Evolutionary conservation across 2,888 invertebrate genomes (phyloP).

Genomic region (Drosophila borborema): DNA sequence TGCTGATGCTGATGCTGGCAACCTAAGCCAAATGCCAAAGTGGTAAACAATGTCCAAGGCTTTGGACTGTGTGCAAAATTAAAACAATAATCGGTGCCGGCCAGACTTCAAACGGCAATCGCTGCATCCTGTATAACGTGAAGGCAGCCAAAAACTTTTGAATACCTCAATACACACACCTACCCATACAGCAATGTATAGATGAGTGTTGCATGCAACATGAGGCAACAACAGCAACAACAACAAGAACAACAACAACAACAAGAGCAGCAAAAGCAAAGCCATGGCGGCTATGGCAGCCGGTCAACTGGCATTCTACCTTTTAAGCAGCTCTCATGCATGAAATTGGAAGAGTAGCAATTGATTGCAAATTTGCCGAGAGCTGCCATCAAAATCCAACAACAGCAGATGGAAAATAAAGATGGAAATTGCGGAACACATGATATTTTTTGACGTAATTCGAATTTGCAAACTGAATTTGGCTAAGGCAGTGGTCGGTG

Average conservation of each 20-base stretch:
- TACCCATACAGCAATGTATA: neutral
- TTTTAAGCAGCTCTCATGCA: conserved; percentile 79
- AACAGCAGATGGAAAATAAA: conserved; percentile 56
- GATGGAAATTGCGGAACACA: conserved; percentile 78
- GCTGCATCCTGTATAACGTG: conserved; percentile 29
- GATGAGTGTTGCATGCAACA: conserved; percentile 39
- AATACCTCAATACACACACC: conserved; percentile 59
- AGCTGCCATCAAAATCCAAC: conserved; percentile 61
- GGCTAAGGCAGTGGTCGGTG: conserved; percentile 31
- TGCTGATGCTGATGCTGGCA: conserved; percentile 33
- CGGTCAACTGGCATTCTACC: conserved; percentile 79
- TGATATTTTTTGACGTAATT: conserved; percentile 81
- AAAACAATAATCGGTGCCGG: conserved; percentile 73
- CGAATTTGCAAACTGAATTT: conserved; percentile 73
- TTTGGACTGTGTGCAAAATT: conserved; percentile 65
- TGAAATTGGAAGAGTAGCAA: conserved; percentile 80
- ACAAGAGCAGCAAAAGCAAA: conserved; percentile 1
- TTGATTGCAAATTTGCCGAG: conserved; percentile 77
- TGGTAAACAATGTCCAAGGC: conserved; percentile 75
- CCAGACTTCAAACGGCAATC: conserved; percentile 41
- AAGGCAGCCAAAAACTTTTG: conserved; percentile 65
- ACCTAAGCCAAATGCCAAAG: conserved; percentile 70
- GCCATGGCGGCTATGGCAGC: conserved; percentile 9
- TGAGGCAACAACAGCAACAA: conserved; percentile 31
- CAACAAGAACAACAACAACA: too few species aligned